Conservation (phyloP, 2,797 vertebrate genomes). For the Xiphophorus birchmanni region DNA sequence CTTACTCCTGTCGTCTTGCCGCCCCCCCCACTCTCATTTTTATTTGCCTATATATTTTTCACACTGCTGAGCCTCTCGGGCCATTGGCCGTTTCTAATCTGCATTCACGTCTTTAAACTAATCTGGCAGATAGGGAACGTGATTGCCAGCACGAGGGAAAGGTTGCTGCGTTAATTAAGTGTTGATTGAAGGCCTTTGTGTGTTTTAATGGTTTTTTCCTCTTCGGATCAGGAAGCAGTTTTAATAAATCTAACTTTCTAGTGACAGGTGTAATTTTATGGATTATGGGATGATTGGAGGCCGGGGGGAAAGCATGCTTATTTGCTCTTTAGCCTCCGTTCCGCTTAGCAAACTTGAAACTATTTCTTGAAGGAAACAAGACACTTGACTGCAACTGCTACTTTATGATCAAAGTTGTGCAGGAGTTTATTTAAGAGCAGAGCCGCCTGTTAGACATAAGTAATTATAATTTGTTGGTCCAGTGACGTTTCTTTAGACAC, state of each 20-base stretch:
- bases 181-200: constrained; percentile 76
- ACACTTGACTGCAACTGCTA: constrained; percentile 45
- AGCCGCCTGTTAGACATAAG: constrained; percentile 34
- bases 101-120: constrained; percentile 75
- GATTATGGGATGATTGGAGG: constrained; percentile 77
- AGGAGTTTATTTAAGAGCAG: constrained; percentile 52
- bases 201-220: constrained; percentile 77
- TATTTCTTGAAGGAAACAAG: constrained; percentile 53
- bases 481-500: constrained; percentile 45
- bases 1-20: neutral
- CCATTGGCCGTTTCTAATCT: constrained; percentile 73
- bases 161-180: constrained; percentile 83
- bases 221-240: constrained; percentile 79
- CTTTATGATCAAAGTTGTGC: constrained; percentile 57
- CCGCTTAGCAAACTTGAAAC: constrained; percentile 55
- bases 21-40: constrained; percentile 15
- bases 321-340: constrained; percentile 63
- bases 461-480: constrained; percentile 51
- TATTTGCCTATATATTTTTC: constrained; percentile 69
- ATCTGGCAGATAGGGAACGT: constrained; percentile 75
- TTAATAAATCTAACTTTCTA: constrained; percentile 85
- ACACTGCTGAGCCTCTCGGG: constrained; percentile 47
- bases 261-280: constrained; percentile 89
- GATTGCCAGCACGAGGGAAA: constrained; percentile 67
- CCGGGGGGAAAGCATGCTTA: constrained; percentile 57